These are phyloP conservation scores for Tetranychus piercei DNA, from an alignment of 2,888 invertebrate genomes.

Conservation along the genomic window DNA sequence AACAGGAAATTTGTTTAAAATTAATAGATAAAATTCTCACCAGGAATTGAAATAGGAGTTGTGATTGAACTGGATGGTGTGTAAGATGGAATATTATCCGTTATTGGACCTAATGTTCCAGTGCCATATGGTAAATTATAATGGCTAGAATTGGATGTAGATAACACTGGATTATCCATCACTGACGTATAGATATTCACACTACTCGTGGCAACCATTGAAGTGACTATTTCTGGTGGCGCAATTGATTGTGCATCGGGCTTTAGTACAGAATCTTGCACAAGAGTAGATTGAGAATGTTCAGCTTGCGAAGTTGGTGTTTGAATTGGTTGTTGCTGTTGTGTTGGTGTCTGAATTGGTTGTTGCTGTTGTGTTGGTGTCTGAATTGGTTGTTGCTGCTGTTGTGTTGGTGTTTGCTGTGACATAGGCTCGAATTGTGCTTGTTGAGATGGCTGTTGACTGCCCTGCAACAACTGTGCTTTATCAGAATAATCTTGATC, in stretches of 20 bases:
- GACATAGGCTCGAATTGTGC: slow-evolving; percentile 25
- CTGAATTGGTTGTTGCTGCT: no score
- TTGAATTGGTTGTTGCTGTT: neutral
- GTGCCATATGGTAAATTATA: neutral
- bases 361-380: no score
- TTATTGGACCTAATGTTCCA: no score
- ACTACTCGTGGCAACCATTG: neutral
- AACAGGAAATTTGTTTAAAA: neutral
- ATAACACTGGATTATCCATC: neutral
- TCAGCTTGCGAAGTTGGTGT: no score
- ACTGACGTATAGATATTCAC: neutral
- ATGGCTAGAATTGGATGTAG: neutral
- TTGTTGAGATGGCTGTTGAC: neutral
- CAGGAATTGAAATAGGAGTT: slow-evolving; percentile 8
- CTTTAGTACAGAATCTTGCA: no score
- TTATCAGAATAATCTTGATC: neutral
- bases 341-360: no score
- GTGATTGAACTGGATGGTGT: neutral
- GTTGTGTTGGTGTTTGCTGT: no score
- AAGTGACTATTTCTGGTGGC: neutral
- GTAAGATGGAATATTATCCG: neutral
- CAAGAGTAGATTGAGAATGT: no score
- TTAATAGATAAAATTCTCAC: neutral
- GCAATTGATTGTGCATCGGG: neutral
- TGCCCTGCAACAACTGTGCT: neutral